Evolutionary conservation across 2,113 vertebrate genomes (phyloP).

Genomic region (Lepus europaeus): DNA sequence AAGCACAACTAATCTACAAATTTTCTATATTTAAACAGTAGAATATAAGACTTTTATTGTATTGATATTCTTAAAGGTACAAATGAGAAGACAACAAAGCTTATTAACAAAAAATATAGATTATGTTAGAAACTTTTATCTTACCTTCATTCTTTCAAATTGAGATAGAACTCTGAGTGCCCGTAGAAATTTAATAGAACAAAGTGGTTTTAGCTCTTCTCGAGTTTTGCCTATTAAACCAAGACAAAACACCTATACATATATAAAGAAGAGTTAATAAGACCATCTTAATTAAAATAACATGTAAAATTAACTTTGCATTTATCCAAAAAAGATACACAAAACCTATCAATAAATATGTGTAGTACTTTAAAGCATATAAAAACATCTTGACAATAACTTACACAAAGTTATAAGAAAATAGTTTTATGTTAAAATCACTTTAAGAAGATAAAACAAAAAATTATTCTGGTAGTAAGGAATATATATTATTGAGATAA

Average conservation of each 20-base stretch:
- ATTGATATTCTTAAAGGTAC: background rate
- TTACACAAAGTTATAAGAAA: background rate
- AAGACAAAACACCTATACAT: conserved; percentile 94
- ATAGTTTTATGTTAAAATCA: background rate
- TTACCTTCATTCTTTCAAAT: conserved; percentile 99
- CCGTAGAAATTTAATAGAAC: conserved; percentile 95
- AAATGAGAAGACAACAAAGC: background rate
- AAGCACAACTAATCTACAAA: background rate
- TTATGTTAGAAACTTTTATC: conserved; percentile 68
- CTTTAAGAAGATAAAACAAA: conserved; percentile 22
- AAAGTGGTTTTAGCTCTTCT: conserved; percentile 86
- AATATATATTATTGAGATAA: background rate
- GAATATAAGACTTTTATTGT: background rate
- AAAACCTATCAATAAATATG: background rate
- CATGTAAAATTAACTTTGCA: background rate
- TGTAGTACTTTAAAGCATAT: conserved; percentile 13
- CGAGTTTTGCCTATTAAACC: conserved; percentile 92
- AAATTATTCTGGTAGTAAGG: background rate
- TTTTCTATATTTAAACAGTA: background rate
- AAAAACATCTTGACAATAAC: background rate
- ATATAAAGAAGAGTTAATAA: conserved; percentile 45
- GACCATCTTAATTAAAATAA: background rate
- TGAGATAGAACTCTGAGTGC: conserved; percentile 96
- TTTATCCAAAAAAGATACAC: background rate
- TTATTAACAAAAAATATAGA: background rate